Evolutionary conservation across 2,888 invertebrate genomes (phyloP).

Genomic region (Oxyteleia sp.): DNA sequence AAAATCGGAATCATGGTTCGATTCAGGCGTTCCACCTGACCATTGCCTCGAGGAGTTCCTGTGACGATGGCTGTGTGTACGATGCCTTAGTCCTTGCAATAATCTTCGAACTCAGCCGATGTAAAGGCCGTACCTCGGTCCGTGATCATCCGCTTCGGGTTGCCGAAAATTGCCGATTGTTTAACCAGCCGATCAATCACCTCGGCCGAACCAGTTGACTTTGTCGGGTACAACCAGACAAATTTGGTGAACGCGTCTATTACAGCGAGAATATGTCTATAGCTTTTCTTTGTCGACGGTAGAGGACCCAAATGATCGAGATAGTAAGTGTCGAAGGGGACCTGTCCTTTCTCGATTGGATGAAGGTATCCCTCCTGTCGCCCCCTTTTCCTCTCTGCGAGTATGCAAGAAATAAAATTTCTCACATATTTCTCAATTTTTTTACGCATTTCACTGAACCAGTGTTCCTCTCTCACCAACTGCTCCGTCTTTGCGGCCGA

Average conservation of each 20-base stretch:
- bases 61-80: not conserved
- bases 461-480: constrained; percentile 49
- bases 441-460: constrained; percentile 38
- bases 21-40: constrained; percentile 7
- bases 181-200: constrained; percentile 40
- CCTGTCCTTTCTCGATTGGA: constrained; percentile 30
- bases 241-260: too few species aligned
- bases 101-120: constrained; percentile 3
- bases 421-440: constrained; percentile 54
- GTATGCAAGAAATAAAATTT: constrained; percentile 69
- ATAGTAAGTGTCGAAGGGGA: constrained; percentile 48
- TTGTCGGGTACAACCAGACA: constrained; percentile 56
- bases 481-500: constrained; percentile 49
- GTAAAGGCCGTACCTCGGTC: constrained; percentile 6
- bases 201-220: constrained; percentile 49
- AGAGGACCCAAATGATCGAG: too few species aligned
- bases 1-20: constrained; percentile 6
- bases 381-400: constrained; percentile 67
- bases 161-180: constrained; percentile 39
- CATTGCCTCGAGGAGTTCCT: not conserved
- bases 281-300: too few species aligned
- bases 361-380: constrained; percentile 66
- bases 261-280: too few species aligned
- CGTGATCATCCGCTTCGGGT: not conserved
- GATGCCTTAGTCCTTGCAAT: not conserved